Base-by-base conservation (phyloP, 1,140 invertebrate species). In the Dendroctonus ponderosae region DNA sequence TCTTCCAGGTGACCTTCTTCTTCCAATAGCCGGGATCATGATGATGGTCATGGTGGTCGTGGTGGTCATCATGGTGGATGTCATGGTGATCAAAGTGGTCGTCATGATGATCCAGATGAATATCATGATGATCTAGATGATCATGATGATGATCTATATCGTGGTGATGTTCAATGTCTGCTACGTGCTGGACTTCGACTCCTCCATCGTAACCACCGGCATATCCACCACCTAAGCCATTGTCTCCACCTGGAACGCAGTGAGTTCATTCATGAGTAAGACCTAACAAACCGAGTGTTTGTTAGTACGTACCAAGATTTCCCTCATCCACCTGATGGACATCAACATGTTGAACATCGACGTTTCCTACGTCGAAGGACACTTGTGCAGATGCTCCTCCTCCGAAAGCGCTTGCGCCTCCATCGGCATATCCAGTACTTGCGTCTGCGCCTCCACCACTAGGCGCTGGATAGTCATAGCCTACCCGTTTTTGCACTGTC, bases 1-100 rank as follows among this genome's bases (percentile, higher is more conserved):
- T 85, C 73, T 86, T 86, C 85, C 85, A 87, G 2, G 85, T 82
- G 72, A 86, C 77, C 67, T 86, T 83, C 59, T 86, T 86, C 75
- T 82, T 83, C 82, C 83, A 85, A 71, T 83, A 84, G 12, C 89
- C 82, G 5, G 86, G 87, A 64, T 84, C 78, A 72, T 81, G 82
- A 59, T 77, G 75, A 50, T 70, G 68, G 41, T 84, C 77, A 72
- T 80, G 81, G 58, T 76, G 72, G 52, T 71, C 15, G 53, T 68
- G 60, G 50, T 67, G 60, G 38, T 84, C 76, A 70, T 80, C 82
- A 51, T 50, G 14, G 43, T 50, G 56, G 39, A 46, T 61, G 61
- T 70, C 53, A 40, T 71, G 65, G 44, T 61, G 52, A 7, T 83
- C 77, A 71, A 80, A 81, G 26, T 26, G 87, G 65, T 84, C 78